Percentiles rank a stretch among this genome's conserved stretches.
These are phyloP conservation scores for Escarpia spicata DNA, from an alignment of 2,888 invertebrate genomes.

Conservation along the genomic window DNA sequence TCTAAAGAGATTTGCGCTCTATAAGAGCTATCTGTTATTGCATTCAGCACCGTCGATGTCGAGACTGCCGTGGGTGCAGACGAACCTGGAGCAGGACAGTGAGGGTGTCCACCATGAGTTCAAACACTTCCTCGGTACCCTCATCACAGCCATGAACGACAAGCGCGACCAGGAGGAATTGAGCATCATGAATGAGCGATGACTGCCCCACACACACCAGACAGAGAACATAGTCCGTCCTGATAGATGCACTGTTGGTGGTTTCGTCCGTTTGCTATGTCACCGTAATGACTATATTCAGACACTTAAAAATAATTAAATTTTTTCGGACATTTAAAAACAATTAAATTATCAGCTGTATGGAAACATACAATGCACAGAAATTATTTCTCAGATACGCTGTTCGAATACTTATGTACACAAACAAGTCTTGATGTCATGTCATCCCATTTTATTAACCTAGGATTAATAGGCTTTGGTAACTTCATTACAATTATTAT, in stretches of 20 bases:
- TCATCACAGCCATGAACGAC: constrained; percentile 59
- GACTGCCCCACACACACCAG: background rate
- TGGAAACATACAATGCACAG: too few relatives aligned
- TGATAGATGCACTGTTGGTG: background rate
- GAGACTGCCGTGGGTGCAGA: constrained; percentile 43
- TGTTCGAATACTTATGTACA: too few relatives aligned
- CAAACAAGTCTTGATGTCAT: too few relatives aligned
- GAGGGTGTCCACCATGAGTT: constrained; percentile 60
- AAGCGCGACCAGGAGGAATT: constrained; percentile 63
- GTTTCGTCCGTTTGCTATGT: too few relatives aligned
- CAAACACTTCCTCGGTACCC: constrained; percentile 56
- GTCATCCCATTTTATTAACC: too few relatives aligned
- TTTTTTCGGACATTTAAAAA: too few relatives aligned
- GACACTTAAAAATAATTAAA: too few relatives aligned
- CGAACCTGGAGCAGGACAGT: constrained; percentile 58
- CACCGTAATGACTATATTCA: too few relatives aligned
- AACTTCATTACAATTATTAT: too few relatives aligned
- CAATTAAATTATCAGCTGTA: too few relatives aligned
- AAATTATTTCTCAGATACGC: too few relatives aligned
- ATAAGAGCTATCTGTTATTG: background rate
- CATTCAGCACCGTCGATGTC: background rate
- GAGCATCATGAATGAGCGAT: constrained; percentile 45
- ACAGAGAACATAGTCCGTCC: background rate
- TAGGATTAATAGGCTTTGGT: too few relatives aligned
- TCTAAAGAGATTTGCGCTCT: background rate